Conservation (phyloP, 2,888 invertebrate genomes). For the Timema podura region DNA sequence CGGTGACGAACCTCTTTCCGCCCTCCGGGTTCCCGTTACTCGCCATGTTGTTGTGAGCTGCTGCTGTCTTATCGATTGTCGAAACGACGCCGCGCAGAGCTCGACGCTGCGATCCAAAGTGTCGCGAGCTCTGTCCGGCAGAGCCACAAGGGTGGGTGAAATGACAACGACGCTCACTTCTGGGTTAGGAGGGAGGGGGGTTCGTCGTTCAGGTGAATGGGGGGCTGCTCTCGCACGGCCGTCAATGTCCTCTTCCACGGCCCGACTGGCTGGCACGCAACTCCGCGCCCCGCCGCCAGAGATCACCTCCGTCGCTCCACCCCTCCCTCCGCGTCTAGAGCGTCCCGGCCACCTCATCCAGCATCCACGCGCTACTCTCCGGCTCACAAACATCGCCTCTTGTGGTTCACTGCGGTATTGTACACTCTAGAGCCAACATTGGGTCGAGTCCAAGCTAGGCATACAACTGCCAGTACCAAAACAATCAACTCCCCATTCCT, state of each 20-base stretch:
- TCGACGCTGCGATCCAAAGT: neutral
- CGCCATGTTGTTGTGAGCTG: neutral
- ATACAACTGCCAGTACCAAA: no score
- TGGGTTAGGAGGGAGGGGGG: neutral
- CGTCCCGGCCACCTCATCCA: constrained; percentile 5
- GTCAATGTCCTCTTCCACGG: constrained; percentile 16
- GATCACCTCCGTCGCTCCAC: constrained; percentile 19
- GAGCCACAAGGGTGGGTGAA: neutral
- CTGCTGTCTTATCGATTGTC: no score
- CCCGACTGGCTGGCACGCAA: constrained; percentile 17
- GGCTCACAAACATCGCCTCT: neutral
- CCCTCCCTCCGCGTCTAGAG: constrained; percentile 7
- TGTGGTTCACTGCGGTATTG: neutral
- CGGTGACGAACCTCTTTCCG: constrained; percentile 33
- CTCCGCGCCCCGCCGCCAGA: constrained; percentile 25
- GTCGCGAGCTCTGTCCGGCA: neutral
- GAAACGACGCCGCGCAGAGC: neutral
- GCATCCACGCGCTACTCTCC: constrained; percentile 11
- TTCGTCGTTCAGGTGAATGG: neutral
- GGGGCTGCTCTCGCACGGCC: neutral
- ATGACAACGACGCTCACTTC: neutral
- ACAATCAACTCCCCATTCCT: no score
- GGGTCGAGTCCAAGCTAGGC: no score
- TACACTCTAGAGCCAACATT: neutral
- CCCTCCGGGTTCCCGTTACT: constrained; percentile 18